Percentiles rank a stretch among this genome's conserved stretches.
phyloP scores from a whole-genome alignment of 2,888 invertebrate species.

The Cheilosia grossa region DNA sequence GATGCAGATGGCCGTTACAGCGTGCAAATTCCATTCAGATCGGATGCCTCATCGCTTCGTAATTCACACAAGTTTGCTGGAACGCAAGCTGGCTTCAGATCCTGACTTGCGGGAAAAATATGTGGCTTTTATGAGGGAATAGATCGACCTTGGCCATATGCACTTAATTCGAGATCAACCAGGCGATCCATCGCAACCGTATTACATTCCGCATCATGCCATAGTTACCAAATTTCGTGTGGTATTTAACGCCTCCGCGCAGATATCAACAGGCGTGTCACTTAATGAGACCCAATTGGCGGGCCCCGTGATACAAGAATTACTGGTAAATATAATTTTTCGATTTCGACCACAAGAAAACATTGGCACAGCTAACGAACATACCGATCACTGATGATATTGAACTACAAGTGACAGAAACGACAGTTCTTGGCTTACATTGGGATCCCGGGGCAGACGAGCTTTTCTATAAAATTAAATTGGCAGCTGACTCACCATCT shows the following conservation, averaged over 20 bases:
- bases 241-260: slow-evolving; percentile 41
- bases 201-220: slow-evolving; percentile 41
- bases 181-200: slow-evolving; percentile 14
- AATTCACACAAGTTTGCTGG: slow-evolving; percentile 24
- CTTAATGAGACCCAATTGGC: slow-evolving; percentile 21
- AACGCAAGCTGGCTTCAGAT: slow-evolving; percentile 13
- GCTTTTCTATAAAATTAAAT: slow-evolving; percentile 30
- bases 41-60: neutral
- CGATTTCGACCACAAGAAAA: neutral
- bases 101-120: slow-evolving; percentile 16
- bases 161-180: slow-evolving; percentile 14
- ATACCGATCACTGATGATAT: slow-evolving; percentile 11
- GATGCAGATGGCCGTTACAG: slow-evolving; percentile 36
- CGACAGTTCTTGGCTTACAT: slow-evolving; percentile 33
- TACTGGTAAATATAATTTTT: slow-evolving; percentile 9
- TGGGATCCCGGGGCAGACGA: slow-evolving; percentile 21
- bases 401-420: neutral
- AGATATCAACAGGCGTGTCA: slow-evolving; percentile 18
- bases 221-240: slow-evolving; percentile 31
- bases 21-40: slow-evolving; percentile 26
- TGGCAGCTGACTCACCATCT: slow-evolving; percentile 32
- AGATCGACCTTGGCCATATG: neutral
- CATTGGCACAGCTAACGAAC: slow-evolving; percentile 24
- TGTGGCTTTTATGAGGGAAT: slow-evolving; percentile 32
- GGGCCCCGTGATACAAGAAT: no score